These are phyloP conservation scores for Limnephilus marmoratus DNA, from an alignment of 2,888 invertebrate genomes.

Conservation along the genomic window DNA sequence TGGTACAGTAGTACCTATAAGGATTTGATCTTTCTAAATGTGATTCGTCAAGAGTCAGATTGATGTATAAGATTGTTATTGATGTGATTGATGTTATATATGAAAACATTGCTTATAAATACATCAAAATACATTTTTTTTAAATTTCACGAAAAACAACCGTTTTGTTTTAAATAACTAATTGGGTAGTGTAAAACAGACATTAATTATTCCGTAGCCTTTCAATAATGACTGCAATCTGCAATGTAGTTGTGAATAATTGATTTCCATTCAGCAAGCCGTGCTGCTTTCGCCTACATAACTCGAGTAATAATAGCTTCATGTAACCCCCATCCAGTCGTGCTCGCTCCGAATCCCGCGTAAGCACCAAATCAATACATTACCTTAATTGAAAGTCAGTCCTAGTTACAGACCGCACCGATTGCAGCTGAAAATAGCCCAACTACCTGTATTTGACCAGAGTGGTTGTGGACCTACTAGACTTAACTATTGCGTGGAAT, in stretches of 20 bases:
- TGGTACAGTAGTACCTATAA: too few species aligned
- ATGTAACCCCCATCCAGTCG: background rate
- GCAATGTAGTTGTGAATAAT: background rate
- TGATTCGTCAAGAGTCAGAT: too few species aligned
- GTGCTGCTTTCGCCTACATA: background rate
- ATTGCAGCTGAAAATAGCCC: conserved; percentile 12
- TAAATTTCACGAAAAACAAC: background rate
- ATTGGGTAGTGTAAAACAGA: background rate
- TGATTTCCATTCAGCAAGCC: background rate
- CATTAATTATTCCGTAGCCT: background rate
- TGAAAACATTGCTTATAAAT: too few species aligned
- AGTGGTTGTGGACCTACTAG: conserved; percentile 3
- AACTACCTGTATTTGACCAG: conserved; percentile 21
- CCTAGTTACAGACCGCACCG: conserved; percentile 13
- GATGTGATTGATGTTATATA: too few species aligned
- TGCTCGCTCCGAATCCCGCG: background rate
- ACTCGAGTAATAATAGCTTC: background rate
- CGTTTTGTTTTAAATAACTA: background rate
- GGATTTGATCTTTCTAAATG: too few species aligned
- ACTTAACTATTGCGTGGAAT: conserved; percentile 32
- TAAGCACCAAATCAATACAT: conserved; percentile 2
- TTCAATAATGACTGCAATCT: background rate
- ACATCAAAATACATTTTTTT: too few species aligned
- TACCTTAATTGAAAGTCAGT: conserved; percentile 14
- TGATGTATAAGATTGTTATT: too few species aligned